Conservation (phyloP, 2,113 vertebrate genomes). For the Nothocercus julius region DNA sequence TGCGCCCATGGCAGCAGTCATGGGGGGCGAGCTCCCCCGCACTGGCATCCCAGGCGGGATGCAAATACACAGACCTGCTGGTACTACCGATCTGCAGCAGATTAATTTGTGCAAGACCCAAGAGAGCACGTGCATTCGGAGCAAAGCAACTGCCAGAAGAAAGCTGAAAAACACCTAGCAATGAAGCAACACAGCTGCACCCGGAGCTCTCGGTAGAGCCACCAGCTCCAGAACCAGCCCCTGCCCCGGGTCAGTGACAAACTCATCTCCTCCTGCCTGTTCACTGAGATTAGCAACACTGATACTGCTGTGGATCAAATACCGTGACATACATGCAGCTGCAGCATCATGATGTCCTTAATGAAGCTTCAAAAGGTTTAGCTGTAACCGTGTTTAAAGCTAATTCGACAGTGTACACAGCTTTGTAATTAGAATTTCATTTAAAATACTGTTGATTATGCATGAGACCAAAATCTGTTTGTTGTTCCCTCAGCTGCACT, state of each 20-base stretch:
- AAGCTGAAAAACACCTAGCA: rapidly evolving
- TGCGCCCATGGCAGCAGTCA: too few relatives aligned
- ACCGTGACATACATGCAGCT: rapidly evolving
- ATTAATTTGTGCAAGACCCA: rapidly evolving
- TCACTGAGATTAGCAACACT: rapidly evolving
- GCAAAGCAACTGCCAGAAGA: neutral
- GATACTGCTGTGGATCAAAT: neutral
- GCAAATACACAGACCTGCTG: rapidly evolving
- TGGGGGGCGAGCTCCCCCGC: too few relatives aligned
- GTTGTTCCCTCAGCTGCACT: neutral
- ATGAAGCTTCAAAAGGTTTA: neutral
- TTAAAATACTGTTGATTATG: neutral
- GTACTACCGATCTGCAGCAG: rapidly evolving
- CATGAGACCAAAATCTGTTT: neutral
- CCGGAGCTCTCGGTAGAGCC: neutral
- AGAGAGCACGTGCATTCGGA: neutral
- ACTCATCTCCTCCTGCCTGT: neutral
- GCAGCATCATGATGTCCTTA: rapidly evolving
- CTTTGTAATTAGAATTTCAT: neutral
- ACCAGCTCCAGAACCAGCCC: neutral
- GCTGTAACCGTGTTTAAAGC: neutral
- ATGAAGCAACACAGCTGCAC: neutral
- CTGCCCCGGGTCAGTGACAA: rapidly evolving
- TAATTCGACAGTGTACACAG: neutral
- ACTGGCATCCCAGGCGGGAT: rapidly evolving